A percentile compares a stretch with the other conserved stretches of the same genome.
phyloP scores from a whole-genome alignment of 30 jellyfish, hydroid and myxozoan genomes.

The Aurelia sp. region DNA sequence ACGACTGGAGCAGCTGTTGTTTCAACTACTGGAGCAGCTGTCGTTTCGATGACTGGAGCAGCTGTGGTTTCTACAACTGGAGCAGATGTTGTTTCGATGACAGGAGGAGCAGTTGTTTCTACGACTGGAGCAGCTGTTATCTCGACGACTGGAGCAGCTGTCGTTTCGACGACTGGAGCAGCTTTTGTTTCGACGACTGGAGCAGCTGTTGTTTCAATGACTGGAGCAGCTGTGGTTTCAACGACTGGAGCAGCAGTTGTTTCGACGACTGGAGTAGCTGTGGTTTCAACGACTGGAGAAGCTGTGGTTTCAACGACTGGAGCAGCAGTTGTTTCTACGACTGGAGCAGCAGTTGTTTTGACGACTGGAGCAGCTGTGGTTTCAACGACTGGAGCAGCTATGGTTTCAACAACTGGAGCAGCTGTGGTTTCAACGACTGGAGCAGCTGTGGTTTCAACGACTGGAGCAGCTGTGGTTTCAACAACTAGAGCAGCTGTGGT shows the following conservation, averaged over 20 bases:
- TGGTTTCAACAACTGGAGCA: slow-evolving; percentile 6
- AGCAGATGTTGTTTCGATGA: slow-evolving; percentile 6
- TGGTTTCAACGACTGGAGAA: slow-evolving; percentile 27
- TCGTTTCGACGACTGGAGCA: slow-evolving; percentile 20
- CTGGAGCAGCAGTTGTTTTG: slow-evolving; percentile 9
- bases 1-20: slow-evolving; percentile 9
- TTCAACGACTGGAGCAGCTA: slow-evolving; percentile 6
- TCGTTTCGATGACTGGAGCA: slow-evolving; percentile 23
- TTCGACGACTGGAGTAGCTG: slow-evolving; percentile 25
- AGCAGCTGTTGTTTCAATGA: slow-evolving; percentile 20
- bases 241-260: slow-evolving; percentile 10
- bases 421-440: slow-evolving; percentile 2
- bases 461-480: not conserved
- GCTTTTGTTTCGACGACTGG: slow-evolving; percentile 43
- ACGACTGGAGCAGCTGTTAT: slow-evolving; percentile 34
- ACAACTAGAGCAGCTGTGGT: not conserved
- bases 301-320: slow-evolving; percentile 7
- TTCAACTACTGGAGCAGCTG: slow-evolving; percentile 12
- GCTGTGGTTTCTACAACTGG: slow-evolving; percentile 18
- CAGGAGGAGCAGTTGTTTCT: slow-evolving; percentile 5
- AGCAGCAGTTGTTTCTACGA: slow-evolving; percentile 7
- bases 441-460: slow-evolving; percentile 4
- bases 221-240: slow-evolving; percentile 50
- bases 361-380: slow-evolving; percentile 19
- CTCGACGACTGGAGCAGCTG: slow-evolving; percentile 2